Evolutionary conservation across 2,113 vertebrate genomes (phyloP).

Genomic region (Sitta europaea): DNA sequence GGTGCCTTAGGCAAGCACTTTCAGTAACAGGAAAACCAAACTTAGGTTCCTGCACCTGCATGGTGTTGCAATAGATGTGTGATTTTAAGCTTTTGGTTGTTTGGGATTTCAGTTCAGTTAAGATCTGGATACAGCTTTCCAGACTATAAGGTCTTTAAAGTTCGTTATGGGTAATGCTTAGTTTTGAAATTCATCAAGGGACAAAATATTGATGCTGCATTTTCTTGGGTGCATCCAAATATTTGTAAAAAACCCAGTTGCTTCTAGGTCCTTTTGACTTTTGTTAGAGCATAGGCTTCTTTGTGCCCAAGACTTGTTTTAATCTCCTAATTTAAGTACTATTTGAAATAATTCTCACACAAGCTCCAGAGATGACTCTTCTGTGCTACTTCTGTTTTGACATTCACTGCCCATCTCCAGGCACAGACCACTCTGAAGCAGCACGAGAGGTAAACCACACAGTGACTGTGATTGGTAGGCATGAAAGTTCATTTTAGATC

Average conservation of each 20-base stretch:
- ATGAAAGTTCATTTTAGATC: neutral
- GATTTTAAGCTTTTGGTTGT: neutral
- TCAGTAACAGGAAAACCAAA: neutral
- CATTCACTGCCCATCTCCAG: accelerated
- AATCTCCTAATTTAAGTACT: neutral
- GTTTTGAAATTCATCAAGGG: neutral
- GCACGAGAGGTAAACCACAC: neutral
- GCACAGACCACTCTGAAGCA: neutral
- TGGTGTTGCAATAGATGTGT: neutral
- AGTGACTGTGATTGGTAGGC: neutral
- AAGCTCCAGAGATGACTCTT: neutral
- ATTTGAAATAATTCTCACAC: neutral
- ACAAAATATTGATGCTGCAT: neutral
- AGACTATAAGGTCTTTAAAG: neutral
- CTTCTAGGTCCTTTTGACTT: neutral
- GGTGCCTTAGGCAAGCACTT: neutral
- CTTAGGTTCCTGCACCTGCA: neutral
- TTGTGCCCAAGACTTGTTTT: neutral
- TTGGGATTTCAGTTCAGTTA: slow-evolving; percentile 6
- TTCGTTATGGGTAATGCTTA: neutral
- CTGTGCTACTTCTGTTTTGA: neutral
- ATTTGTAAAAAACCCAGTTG: neutral
- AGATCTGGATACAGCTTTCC: neutral
- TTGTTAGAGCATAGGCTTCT: neutral
- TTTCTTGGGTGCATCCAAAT: neutral